These are phyloP conservation scores for Aphelocoma californica DNA, from an alignment of 2,797 vertebrate genomes.

Conservation along the genomic window DNA sequence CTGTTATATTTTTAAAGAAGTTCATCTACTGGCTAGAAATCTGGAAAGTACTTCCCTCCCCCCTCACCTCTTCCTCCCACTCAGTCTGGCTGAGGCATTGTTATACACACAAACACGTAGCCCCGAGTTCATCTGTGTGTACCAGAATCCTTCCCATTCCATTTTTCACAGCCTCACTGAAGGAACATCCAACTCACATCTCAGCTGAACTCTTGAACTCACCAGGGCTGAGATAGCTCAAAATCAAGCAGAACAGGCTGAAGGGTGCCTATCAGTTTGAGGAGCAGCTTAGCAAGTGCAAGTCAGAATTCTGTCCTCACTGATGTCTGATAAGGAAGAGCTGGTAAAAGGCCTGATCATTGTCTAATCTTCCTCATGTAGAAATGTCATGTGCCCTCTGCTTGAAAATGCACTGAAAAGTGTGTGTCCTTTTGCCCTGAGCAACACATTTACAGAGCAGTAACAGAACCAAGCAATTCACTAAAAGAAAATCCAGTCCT, in stretches of 20 bases:
- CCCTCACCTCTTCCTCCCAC: not conserved
- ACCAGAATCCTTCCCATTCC: not conserved
- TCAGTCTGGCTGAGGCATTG: not conserved
- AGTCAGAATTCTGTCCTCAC: not conserved
- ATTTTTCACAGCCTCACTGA: not conserved
- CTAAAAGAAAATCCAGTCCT: not conserved
- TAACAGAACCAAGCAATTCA: not conserved
- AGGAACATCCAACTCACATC: not conserved
- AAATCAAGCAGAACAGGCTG: conserved; percentile 15
- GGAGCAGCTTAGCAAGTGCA: not conserved
- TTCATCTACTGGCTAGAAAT: not conserved
- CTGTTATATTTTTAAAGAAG: not conserved
- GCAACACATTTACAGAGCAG: not conserved
- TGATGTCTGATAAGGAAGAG: not conserved
- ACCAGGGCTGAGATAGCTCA: not conserved
- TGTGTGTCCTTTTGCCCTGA: not conserved
- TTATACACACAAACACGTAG: not conserved
- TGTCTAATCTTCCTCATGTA: not conserved
- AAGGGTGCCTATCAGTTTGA: not conserved
- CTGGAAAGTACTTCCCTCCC: not conserved
- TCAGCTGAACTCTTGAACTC: conserved; percentile 47
- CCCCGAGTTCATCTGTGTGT: not conserved
- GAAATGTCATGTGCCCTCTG: not conserved
- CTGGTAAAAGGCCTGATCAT: not conserved
- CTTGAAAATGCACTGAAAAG: not conserved